Base-by-base conservation (phyloP, 2,113 vertebrate species). In the Myanophis thanlyinensis region DNA sequence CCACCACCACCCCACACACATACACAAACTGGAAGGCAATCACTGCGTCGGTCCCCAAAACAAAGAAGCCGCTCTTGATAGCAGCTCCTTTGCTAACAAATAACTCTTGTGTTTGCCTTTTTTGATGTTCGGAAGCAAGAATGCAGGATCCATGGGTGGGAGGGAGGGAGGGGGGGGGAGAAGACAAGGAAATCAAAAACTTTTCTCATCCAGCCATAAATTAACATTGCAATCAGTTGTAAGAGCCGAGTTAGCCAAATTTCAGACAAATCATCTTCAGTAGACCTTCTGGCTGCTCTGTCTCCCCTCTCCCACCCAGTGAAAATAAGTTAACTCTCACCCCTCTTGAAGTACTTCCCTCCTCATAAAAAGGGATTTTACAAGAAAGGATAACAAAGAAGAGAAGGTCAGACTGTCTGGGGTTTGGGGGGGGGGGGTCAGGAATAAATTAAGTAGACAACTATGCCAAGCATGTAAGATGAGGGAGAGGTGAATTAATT, bases 351-450 rank as follows among this genome's bases (percentile, higher is more conserved):
- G 86, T 62, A 40, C 23, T 86, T 85, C 89, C 67, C 40, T 87
- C 87, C 89, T 53, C n/a, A 47, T 73, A 40, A 89, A 86, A 62
- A 47, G 85, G 89, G 89, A 44, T 91, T 94, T 91, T 51, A 56
- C 93, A 48, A 91, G 93, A 56, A 94, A 93, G 52, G 49, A 88
- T 92, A 89, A 90, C 89, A 27, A n/a, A 49, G 40, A n/a, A 67
- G 48, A 91, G 67, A 40, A 91, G 90, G 92, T 91, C 92, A 91
- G 90, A 80, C 92, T 94, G 92, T 94, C 89, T 90, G 52, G 87
- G 47, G 52, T 90, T 94, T 91, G 51, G 87, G 1, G 25, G 25
- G 18, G 18, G 51, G 3, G 89, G 91, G 49, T 90, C n/a, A 54
- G 89, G 87, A 89, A 67, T 93, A 52, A 52, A 54, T 2, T 2